A percentile compares a stretch with the other conserved stretches of the same genome.
Evolutionary conservation across 2,888 invertebrate genomes (phyloP).

Genomic region (Spicauda simplicius): DNA sequence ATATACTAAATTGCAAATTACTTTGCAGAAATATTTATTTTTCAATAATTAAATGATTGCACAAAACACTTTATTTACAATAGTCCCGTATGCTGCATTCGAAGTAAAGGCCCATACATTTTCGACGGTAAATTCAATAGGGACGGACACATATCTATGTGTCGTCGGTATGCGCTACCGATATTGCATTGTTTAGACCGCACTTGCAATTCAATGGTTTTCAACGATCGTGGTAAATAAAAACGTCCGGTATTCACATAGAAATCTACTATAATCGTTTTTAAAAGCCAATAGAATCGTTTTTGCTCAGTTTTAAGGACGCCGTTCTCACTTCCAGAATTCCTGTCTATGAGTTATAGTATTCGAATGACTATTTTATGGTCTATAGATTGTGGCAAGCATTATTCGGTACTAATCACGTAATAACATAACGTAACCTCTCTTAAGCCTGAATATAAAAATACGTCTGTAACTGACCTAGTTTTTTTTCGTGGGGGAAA

Average conservation of each 20-base stretch:
- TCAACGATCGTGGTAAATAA: neutral
- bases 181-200: slow-evolving; percentile 18
- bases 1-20: too few relatives aligned
- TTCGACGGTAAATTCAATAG: slow-evolving; percentile 11
- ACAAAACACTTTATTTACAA: slow-evolving; percentile 14
- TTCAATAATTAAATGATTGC: neutral
- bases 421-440: too few relatives aligned
- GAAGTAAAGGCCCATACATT: neutral
- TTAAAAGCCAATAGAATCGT: neutral
- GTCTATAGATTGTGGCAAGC: too few relatives aligned
- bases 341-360: too few relatives aligned
- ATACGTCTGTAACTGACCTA: too few relatives aligned
- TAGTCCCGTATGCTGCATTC: slow-evolving; percentile 5
- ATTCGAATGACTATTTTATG: too few relatives aligned
- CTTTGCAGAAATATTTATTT: neutral
- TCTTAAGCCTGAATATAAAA: too few relatives aligned
- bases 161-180: slow-evolving; percentile 2
- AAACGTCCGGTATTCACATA: neutral
- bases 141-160: neutral
- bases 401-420: too few relatives aligned
- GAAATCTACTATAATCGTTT: neutral
- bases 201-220: slow-evolving; percentile 5
- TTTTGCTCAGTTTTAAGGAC: too few relatives aligned
- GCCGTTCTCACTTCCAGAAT: too few relatives aligned
- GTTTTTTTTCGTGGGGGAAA: too few relatives aligned